phyloP scores from a whole-genome alignment of 2,113 vertebrate species.

The Mustelus asterias region DNA sequence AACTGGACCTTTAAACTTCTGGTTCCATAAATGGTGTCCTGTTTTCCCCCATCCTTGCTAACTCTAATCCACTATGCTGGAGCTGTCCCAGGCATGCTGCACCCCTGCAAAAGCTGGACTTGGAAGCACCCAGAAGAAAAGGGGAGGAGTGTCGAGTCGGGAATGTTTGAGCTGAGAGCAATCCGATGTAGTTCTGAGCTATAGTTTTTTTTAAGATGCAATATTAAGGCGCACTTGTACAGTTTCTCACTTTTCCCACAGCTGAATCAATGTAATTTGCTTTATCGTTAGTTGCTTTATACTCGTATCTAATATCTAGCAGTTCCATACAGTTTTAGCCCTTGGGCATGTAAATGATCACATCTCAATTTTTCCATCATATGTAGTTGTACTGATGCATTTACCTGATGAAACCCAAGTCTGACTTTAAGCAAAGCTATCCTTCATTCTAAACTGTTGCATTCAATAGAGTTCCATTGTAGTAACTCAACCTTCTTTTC shows the following conservation, averaged over 20 bases:
- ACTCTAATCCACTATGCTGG: too few relatives aligned
- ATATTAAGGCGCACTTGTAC: not conserved
- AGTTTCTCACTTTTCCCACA: not conserved
- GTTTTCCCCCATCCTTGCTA: too few relatives aligned
- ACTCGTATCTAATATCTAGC: not conserved
- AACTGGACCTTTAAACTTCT: too few relatives aligned
- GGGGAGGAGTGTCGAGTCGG: too few relatives aligned
- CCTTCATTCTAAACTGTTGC: not conserved
- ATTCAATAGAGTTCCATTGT: not conserved
- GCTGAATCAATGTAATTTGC: not conserved
- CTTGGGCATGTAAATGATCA: not conserved
- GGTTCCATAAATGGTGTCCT: too few relatives aligned
- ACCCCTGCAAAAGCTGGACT: too few relatives aligned
- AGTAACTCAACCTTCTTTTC: not conserved
- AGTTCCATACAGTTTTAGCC: not conserved
- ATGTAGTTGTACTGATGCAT: not conserved
- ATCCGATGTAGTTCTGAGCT: too few relatives aligned
- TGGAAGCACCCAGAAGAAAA: too few relatives aligned
- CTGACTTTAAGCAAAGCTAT: not conserved
- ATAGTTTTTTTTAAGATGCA: not conserved
- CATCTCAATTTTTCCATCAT: not conserved
- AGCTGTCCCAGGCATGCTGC: too few relatives aligned
- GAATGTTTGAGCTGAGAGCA: too few relatives aligned
- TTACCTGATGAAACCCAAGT: too few relatives aligned
- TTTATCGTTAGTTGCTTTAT: not conserved